Base-by-base conservation (phyloP, 1,140 invertebrate species). In the Drosophila mayri region DNA sequence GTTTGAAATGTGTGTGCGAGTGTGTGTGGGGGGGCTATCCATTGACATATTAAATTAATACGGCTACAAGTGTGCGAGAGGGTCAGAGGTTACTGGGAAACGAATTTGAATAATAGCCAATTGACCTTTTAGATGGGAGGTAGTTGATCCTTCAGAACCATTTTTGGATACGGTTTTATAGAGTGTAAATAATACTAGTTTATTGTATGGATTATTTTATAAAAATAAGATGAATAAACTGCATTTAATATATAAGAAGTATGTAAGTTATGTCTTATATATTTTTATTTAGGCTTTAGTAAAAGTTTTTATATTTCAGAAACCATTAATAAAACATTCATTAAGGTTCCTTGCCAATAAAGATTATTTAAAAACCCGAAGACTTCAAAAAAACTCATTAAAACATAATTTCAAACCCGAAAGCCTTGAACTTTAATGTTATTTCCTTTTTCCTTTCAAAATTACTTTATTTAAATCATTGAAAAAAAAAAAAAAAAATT, bases 11-110 rank as follows among this genome's bases (percentile, higher is more conserved):
- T 38, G 35, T 41, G 37, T 28, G 14, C n/a, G 10, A 7, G n/a
- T n/a, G n/a, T n/a, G n/a, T n/a, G n/a, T n/a, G n/a, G n/a, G n/a
- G 30, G 37, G 67, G 37, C 49, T 35, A 47, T 37, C 25, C 25
- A 37, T 72, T 35, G 67, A 72, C 67, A 38, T 49, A 60, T 72
- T 70, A 71, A 72, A 72, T 72, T 70, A 71, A 55, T 71, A 49
- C 43, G 37, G 25, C 25, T 65, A 22, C 32, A n/a, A 12, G 32
- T n/a, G 43, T 38, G 25, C 18, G 20, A 9, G 30, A 14, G 18
- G 59, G 38, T 35, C 62, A 65, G 20, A 30, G 52, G 54, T 25
- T 11, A 22, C 18, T 32, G 30, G 30, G 22, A 46, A 52, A 52
- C 28, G n/a, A n/a, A 46, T 38, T 68, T 43, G 22, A 67, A 43